Evolutionary conservation across 2,113 vertebrate species (phyloP).

Genomic region (Harpagus bidentatus): DNA sequence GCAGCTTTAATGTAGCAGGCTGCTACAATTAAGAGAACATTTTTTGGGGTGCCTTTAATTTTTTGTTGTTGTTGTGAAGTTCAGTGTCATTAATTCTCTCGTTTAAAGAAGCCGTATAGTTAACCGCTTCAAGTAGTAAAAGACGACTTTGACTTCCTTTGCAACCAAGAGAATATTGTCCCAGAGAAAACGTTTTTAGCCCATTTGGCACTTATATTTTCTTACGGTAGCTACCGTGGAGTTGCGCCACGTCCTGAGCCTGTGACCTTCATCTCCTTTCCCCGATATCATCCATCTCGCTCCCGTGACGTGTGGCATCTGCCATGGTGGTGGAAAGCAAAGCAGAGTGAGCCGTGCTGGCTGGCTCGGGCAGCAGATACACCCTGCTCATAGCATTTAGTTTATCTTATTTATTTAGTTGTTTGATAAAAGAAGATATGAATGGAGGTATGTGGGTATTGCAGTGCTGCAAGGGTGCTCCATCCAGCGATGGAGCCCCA

Average conservation of each 20-base stretch:
- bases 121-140: not conserved
- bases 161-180: no score
- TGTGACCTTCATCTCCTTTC: not conserved
- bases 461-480: not conserved
- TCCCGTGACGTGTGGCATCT: not conserved
- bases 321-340: not conserved
- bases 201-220: not conserved
- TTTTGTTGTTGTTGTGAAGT: constrained; percentile 24
- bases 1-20: constrained; percentile 43
- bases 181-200: not conserved
- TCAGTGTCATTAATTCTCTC: constrained; percentile 40
- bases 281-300: not conserved
- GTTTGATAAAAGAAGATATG: not conserved
- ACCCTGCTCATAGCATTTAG: not conserved
- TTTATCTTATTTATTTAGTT: not conserved
- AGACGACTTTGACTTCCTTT: not conserved
- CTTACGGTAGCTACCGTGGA: rapidly evolving
- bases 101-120: not conserved
- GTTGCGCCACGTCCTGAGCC: rapidly evolving
- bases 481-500: rapidly evolving
- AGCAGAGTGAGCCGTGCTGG: not conserved
- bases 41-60: constrained; percentile 60
- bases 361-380: not conserved
- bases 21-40: constrained; percentile 63
- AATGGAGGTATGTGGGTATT: rapidly evolving